A percentile compares a stretch with the other conserved stretches of the same genome.
These are phyloP conservation scores for Antigone vipio DNA, from an alignment of 2,113 vertebrate genomes.

Conservation along the genomic window DNA sequence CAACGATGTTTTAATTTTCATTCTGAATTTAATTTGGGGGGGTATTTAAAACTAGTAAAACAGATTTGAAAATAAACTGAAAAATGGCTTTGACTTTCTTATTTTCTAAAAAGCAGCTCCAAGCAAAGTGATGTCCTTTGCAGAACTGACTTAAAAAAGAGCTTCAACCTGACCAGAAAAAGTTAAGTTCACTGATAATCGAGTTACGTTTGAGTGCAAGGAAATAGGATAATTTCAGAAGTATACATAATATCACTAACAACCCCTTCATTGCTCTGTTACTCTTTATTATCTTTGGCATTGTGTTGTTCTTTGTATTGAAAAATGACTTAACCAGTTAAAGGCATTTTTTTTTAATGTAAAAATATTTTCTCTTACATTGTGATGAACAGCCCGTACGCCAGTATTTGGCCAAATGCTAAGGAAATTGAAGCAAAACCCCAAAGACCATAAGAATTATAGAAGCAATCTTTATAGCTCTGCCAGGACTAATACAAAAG, in stretches of 20 bases:
- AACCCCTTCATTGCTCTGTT: neutral
- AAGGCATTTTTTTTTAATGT: neutral
- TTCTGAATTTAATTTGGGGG: neutral
- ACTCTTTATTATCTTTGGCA: neutral
- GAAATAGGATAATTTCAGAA: neutral
- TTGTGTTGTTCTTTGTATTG: neutral
- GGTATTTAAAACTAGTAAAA: neutral
- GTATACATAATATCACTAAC: neutral
- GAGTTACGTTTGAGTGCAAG: neutral
- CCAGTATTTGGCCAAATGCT: neutral
- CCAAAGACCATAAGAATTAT: neutral
- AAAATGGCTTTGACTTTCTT: neutral
- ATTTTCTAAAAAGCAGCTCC: neutral
- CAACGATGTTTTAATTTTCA: neutral
- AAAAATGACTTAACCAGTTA: neutral
- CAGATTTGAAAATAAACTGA: neutral
- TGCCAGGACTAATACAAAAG: neutral
- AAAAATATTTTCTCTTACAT: constrained; percentile 4
- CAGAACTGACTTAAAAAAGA: neutral
- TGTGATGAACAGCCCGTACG: neutral
- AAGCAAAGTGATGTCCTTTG: neutral
- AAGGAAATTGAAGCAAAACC: neutral
- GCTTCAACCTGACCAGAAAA: neutral
- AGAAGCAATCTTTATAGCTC: neutral
- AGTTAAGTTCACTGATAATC: neutral